Evolutionary conservation across 2,888 invertebrate genomes (phyloP).

Genomic region (Perithous albicinctus): DNA sequence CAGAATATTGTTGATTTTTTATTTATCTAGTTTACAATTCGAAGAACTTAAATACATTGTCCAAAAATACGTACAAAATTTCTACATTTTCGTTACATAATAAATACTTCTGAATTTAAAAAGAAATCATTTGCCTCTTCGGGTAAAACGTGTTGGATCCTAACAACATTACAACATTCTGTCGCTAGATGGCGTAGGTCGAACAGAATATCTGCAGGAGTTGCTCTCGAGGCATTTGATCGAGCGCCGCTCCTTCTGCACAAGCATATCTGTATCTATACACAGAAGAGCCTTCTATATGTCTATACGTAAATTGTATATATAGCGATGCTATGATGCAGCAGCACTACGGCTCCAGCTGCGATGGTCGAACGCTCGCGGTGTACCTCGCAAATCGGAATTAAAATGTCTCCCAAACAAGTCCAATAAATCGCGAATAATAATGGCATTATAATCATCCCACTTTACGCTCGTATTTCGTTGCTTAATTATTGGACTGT

Average conservation of each 20-base stretch:
- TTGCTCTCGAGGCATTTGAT: slow-evolving; percentile 23
- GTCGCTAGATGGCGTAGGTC: slow-evolving; percentile 37
- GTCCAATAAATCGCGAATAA: background rate
- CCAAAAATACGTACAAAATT: background rate
- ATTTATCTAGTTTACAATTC: background rate
- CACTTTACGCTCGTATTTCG: background rate
- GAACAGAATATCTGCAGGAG: slow-evolving; percentile 8
- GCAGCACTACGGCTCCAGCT: slow-evolving; percentile 59
- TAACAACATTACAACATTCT: background rate
- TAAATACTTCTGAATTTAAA: background rate
- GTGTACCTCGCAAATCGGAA: slow-evolving; percentile 8
- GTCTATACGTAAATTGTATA: slow-evolving; percentile 7
- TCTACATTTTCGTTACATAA: background rate
- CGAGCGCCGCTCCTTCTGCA: slow-evolving; percentile 43
- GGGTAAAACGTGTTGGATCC: slow-evolving; percentile 6
- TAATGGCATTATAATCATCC: background rate
- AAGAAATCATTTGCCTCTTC: slow-evolving; percentile 19
- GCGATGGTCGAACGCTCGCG: slow-evolving; percentile 55
- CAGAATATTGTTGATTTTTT: too few relatives aligned
- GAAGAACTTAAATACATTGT: background rate
- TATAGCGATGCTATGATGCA: slow-evolving; percentile 47
- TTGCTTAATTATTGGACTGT: background rate
- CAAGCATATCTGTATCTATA: slow-evolving; percentile 5
- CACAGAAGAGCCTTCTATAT: slow-evolving; percentile 1
- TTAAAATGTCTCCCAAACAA: slow-evolving; percentile 46